These are phyloP conservation scores for Mormyrus proboscirostris DNA, from an alignment of 2,797 vertebrate genomes.

Conservation along the genomic window DNA sequence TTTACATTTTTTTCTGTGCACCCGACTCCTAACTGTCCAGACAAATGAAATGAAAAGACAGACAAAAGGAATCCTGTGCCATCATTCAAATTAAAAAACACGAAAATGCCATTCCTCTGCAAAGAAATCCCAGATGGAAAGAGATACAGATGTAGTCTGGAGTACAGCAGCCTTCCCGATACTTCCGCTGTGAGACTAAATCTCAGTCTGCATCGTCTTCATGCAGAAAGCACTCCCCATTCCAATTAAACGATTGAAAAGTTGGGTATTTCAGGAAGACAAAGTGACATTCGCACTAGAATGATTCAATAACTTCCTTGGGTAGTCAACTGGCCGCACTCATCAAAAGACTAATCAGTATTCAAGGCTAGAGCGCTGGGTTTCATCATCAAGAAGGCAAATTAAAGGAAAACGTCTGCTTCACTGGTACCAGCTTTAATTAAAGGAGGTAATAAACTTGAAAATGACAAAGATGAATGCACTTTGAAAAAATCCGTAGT, in stretches of 20 bases:
- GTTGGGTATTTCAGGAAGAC: neutral
- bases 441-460: neutral
- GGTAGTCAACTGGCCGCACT: neutral
- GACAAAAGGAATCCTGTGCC: neutral
- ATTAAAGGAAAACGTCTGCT: neutral
- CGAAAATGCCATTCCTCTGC: neutral
- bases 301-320: neutral
- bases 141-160: neutral
- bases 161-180: neutral
- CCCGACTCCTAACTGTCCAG: neutral
- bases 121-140: neutral
- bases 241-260: neutral
- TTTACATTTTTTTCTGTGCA: neutral
- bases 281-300: neutral
- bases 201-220: neutral
- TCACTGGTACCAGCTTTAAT: neutral
- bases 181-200: neutral
- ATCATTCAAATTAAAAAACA: neutral
- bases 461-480: slow-evolving; percentile 8
- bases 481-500: neutral
- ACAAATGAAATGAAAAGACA: neutral
- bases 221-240: neutral
- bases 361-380: neutral
- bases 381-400: neutral
- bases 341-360: neutral